Evolutionary conservation across 2,888 invertebrate species (phyloP), one percentile per base, ranked within the genome.

Genomic region (Drosophila paramelanica): DNA sequence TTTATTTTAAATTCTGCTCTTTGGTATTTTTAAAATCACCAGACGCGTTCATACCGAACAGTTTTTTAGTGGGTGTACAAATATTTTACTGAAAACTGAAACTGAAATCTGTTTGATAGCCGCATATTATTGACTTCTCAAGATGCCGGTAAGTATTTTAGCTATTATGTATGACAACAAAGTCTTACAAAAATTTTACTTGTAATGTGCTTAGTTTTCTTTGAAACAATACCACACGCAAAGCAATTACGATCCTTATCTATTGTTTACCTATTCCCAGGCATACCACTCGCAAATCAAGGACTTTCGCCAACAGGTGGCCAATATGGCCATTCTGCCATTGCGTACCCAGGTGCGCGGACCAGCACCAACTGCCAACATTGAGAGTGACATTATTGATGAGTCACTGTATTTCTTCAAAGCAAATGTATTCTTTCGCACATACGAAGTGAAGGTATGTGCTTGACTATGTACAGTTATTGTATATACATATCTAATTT

Each of bases 401-500:
- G 99, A 99, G 94, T 97, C 99, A 56, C 94, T 99, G 38, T 97
- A 96, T 90, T 99, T 95, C 92, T 99, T 99, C 93, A 99, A 98
- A 93, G 99, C 99, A 1, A 99, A 99, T 93, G 98, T 99, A 0
- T 99, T 99, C 93, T 99, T 99, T 92, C 95, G 99, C 80, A 99
- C 98, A 38, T 99, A 99, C 93, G 99, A 99, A 94, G 98, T 99
- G 68, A 99, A 99, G 95, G 98, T 97, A 93, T 42, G 53, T 43
- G 10, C 11, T 25, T 8, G 3, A 13, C 14, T 6, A 27, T 0
- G 11, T 3, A 7, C 3, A 14, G 17, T 25, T 6, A 17, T 7
- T 23, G 13, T 36, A 33, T 5, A 14, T 5, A 14, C 20, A 20
- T 14, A 31, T 31, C 31, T 41, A 4, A 33, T 17, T 20, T 11